Base-by-base conservation (phyloP, 2,888 invertebrate species). In the Drosophila parthenogenetica region DNA sequence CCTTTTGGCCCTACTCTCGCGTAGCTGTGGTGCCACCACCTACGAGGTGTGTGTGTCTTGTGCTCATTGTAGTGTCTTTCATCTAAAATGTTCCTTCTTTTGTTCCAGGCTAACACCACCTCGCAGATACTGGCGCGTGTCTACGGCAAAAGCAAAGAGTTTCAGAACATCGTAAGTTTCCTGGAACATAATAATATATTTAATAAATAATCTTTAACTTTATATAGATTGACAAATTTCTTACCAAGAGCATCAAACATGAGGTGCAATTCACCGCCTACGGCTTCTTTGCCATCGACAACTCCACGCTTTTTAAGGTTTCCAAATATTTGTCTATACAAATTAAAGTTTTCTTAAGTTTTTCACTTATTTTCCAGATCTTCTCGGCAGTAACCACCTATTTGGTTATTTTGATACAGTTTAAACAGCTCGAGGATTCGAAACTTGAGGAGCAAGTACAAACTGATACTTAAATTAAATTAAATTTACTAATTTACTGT, bases 341-440 rank as follows among this genome's bases (percentile, higher is more conserved):
- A 35, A 4, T 8, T 2, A 13, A 35, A 35, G 5, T 13, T 3
- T 7, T 16, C 19, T 19, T 35, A 19, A 7, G 1, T 45, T 14
- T 11, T 16, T 7, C 19, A 32, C 2, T 22, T 3, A 16, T 39
- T 40, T 32, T 51, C 19, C 57, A 92, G 92, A 92, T 92, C 13
- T 91, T 91, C 63, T 91, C 91, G 13, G 92, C 92, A 2, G 91
- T 92, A 0, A 92, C 92, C 46, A 92, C 92, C 0, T 92, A 92
- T 69, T 79, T 92, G 62, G 91, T 92, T 1, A 92, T 92, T 53
- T 79, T 92, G 32, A 91, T 92, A 67, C 92, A 92, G 73, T 92
- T 92, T 37, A 92, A 92, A 32, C 92, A 92, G 67, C 76, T 92
- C 35, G 92, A 92, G 67, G 92, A 91, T 43, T 90, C 91, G 0